Base-by-base conservation (phyloP, 2,113 vertebrate genomes). In the Dunckerocampus dactyliophorus region DNA sequence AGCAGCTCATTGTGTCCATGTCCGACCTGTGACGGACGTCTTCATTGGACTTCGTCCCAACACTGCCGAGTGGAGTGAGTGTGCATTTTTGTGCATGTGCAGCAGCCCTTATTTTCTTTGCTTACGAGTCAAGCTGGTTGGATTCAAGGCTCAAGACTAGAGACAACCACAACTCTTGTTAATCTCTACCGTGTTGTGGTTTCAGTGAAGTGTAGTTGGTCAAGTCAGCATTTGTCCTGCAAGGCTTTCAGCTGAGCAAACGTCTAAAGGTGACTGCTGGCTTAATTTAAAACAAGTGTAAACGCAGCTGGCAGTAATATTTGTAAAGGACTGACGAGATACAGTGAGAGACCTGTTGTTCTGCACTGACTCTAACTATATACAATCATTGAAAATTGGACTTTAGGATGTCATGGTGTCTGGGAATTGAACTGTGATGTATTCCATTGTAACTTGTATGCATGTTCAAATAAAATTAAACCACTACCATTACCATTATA, bases 1-100 rank as follows among this genome's bases (percentile, higher is more conserved):
- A 84, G 76, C 69, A 63, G 74, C 67, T 75, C 79, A 77, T 83
- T 88, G 86, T 88, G 64, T 63, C 31, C 48, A 21, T 4, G 24
- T 73, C 64, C 43, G 72, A 68, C 72, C 64, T 67, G 71, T 59
- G 65, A 58, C 56, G 62, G 74, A 75, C 60, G 31, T 78, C 69
- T 62, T 76, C 19, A 46, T 67, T 63, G 65, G 19, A 68, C 65
- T 70, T 67, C 65, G 64, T 62, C 67, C 65, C n/a, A 42, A 42
- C 39, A 20, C 31, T 50, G 53, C 67, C 37, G 19, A 46, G 31
- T 24, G 20, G 28, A 61, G 20, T 63, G 13, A 46, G 22, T 55
- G 46, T 34, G 34, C 39, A 20, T 15, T 17, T 57, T 15, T 63
- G 31, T 59, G 19, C 17, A 17, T 39, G 42, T 34, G 21, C 17